These are phyloP conservation scores for Acanthochromis polyacanthus DNA, from an alignment of 2,113 vertebrate genomes.

Conservation along the genomic window DNA sequence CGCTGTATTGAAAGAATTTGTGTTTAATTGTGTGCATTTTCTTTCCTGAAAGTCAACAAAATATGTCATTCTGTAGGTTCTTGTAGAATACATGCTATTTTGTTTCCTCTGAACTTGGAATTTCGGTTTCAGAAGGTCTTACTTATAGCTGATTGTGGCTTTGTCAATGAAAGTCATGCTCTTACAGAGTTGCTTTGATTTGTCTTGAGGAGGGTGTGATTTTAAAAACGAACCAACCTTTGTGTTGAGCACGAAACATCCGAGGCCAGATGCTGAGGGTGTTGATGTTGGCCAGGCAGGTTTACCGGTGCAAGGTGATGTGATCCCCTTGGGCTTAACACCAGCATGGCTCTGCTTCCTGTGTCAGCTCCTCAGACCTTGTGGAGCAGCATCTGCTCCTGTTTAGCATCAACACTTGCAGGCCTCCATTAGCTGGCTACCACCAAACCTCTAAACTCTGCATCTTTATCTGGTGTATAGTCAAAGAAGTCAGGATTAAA, in stretches of 20 bases:
- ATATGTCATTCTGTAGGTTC: too few species aligned
- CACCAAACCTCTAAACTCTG: background rate
- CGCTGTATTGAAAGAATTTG: too few species aligned
- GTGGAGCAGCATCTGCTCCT: constrained; percentile 67
- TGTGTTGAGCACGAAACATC: constrained; percentile 33
- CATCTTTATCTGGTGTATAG: background rate
- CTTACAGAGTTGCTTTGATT: constrained; percentile 37
- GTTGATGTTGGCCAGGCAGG: constrained; percentile 60
- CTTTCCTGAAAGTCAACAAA: too few species aligned
- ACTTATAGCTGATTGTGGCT: background rate
- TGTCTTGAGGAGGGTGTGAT: background rate
- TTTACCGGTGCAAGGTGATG: constrained; percentile 56
- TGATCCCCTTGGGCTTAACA: constrained; percentile 83
- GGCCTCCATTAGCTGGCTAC: constrained; percentile 29
- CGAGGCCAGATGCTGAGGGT: constrained; percentile 54
- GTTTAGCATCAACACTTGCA: constrained; percentile 61
- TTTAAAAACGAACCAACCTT: constrained; percentile 30
- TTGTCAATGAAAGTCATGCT: background rate
- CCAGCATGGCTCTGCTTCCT: constrained; percentile 82
- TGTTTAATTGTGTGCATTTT: too few species aligned
- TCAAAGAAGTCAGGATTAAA: background rate
- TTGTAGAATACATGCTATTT: background rate
- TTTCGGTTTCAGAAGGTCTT: background rate
- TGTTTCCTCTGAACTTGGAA: background rate
- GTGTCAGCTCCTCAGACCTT: constrained; percentile 62